Evolutionary conservation across 2,113 vertebrate genomes (phyloP).

Genomic region (Ammospiza nelsoni): DNA sequence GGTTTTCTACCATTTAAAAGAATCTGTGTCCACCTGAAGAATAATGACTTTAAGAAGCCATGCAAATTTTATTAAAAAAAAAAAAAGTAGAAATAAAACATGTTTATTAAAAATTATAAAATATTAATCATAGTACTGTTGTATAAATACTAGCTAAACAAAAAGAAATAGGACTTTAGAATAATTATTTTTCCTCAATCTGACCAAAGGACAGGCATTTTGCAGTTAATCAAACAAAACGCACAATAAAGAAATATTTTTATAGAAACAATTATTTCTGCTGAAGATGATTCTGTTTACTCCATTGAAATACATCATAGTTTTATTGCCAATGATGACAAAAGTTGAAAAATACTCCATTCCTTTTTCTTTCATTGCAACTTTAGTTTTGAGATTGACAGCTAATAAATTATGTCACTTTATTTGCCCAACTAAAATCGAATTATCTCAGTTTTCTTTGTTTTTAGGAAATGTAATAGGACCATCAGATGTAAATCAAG

Average conservation of each 20-base stretch:
- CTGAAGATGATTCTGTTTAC: background rate
- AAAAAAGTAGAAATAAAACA: background rate
- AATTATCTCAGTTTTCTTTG: background rate
- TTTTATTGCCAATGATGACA: background rate
- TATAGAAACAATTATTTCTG: conserved; percentile 23
- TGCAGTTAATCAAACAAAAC: conserved; percentile 45
- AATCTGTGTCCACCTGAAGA: background rate
- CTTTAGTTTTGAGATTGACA: conserved; percentile 12
- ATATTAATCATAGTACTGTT: conserved; percentile 1
- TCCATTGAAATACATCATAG: background rate
- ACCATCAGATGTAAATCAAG: background rate
- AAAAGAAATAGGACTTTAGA: background rate
- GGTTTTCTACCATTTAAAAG: background rate
- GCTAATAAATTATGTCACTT: background rate
- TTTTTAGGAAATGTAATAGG: background rate
- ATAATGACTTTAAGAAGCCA: background rate
- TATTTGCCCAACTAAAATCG: background rate
- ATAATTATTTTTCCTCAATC: conserved; percentile 33
- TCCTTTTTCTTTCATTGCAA: background rate
- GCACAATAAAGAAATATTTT: conserved; percentile 24
- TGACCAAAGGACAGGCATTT: conserved; percentile 38
- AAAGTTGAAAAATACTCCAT: background rate
- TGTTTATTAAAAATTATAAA: background rate
- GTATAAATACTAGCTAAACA: background rate
- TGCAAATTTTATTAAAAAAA: background rate